These are phyloP conservation scores for Catamblyrhynchus diadema DNA, from an alignment of 2,797 vertebrate genomes.

Conservation along the genomic window DNA sequence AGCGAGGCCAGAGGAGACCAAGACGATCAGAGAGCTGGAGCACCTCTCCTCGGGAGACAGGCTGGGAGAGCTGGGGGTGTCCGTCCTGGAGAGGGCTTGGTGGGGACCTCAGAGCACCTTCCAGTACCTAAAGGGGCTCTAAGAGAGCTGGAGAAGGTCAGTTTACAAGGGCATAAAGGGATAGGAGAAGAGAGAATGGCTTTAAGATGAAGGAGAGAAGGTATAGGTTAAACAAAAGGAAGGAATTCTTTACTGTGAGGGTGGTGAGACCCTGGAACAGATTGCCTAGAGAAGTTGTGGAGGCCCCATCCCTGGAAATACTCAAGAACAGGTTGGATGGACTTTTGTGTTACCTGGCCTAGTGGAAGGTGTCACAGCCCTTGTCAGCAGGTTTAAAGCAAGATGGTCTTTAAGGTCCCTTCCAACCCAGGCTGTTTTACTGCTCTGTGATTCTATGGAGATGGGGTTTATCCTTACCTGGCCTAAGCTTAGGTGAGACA, in stretches of 20 bases:
- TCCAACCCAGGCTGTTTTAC: fast-evolving
- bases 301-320: not conserved
- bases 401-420: not conserved
- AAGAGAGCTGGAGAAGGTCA: not conserved
- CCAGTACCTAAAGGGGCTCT: not conserved
- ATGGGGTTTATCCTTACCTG: not conserved
- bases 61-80: fast-evolving
- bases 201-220: not conserved
- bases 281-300: not conserved
- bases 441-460: not conserved
- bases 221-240: not conserved
- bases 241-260: not conserved
- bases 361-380: not conserved
- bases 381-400: not conserved
- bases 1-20: not conserved
- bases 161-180: not conserved
- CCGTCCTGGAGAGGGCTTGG: not conserved
- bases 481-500: not conserved
- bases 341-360: not conserved
- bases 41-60: not conserved
- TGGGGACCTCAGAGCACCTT: not conserved
- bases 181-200: not conserved
- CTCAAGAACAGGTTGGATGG: not conserved
- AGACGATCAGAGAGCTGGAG: not conserved
- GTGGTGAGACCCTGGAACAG: not conserved